Conservation (phyloP, 2,113 vertebrate species). For the Oryzias curvinotus region DNA sequence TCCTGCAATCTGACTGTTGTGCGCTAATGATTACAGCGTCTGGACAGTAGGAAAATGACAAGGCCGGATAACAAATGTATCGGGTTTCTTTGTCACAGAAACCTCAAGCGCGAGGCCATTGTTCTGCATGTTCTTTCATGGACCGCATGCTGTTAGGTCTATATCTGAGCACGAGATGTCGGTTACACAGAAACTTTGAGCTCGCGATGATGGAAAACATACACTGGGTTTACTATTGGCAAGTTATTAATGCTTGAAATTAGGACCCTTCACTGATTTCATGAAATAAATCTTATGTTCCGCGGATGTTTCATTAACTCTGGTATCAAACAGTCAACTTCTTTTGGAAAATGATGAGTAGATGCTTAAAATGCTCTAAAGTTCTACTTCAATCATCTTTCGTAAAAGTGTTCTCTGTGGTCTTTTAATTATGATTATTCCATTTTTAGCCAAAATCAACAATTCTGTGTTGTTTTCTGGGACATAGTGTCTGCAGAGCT, state of each 20-base stretch:
- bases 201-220: slow-evolving; percentile 7
- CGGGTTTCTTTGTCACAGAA: slow-evolving; percentile 5
- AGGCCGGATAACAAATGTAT: not conserved
- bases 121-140: not conserved
- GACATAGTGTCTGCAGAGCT: too few species aligned
- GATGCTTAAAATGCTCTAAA: too few species aligned
- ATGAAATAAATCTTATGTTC: too few species aligned
- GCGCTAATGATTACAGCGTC: not conserved
- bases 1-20: not conserved
- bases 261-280: too few species aligned
- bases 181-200: slow-evolving; percentile 12
- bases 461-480: too few species aligned
- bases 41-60: not conserved
- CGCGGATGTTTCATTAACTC: too few species aligned
- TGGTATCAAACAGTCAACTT: too few species aligned
- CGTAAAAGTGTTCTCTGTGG: too few species aligned
- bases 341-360: too few species aligned
- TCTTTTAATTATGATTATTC: too few species aligned
- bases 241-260: not conserved
- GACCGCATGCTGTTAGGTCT: slow-evolving; percentile 3
- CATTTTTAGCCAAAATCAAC: too few species aligned
- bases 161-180: slow-evolving; percentile 13
- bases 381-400: too few species aligned
- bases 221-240: not conserved
- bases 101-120: not conserved